Evolutionary conservation across 2,888 invertebrate genomes (phyloP), one percentile per base, ranked within the genome.

Genomic region (Catocala sponsa): DNA sequence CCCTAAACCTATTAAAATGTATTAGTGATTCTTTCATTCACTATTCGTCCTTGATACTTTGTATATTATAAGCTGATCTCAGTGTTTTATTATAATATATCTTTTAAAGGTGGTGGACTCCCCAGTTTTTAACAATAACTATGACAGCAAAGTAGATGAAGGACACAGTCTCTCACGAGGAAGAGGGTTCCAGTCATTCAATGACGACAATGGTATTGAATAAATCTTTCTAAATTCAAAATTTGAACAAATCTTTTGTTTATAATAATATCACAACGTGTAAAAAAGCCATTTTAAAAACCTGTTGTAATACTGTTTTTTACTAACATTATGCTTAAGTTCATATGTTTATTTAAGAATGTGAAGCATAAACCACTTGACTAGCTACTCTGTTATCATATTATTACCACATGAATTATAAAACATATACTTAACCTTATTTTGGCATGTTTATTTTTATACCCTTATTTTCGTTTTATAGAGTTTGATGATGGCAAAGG

Each of bases 81-180:
- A 15, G 2, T 32, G n/a, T 43, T 32, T 43, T 42, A 25, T 25
- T 53, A 10, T 35, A 12, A 33, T 56, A 15, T 62, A 47, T 52
- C 59, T 44, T 58, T 74, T 66, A 0, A 68, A 90, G 90, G 86
- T 80, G 49, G 78, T 78, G 54, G 74, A 68, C 42, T 77, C 83
- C n/a, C 80, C 86, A 33, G 81, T 82, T 67, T 56, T 72, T 55
- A 75, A 74, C 42, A 84, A 84, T 64, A 79, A 74, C 49, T 82
- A 85, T 60, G 74, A 81, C 41, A 78, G 82, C 42, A 78, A 66
- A 59, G 87, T 95, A 46, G 95, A 95, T 72, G 91, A 92, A 58
- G 95, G 95, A 0, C 94, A 92, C 76, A 94, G 93, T 70, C 87
- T 95, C 47, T 90, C 95, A 0, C 84, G 88, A 47, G 95, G 95